Evolutionary conservation across 2,888 invertebrate species (phyloP).

Genomic region (Xanthia icteritia): DNA sequence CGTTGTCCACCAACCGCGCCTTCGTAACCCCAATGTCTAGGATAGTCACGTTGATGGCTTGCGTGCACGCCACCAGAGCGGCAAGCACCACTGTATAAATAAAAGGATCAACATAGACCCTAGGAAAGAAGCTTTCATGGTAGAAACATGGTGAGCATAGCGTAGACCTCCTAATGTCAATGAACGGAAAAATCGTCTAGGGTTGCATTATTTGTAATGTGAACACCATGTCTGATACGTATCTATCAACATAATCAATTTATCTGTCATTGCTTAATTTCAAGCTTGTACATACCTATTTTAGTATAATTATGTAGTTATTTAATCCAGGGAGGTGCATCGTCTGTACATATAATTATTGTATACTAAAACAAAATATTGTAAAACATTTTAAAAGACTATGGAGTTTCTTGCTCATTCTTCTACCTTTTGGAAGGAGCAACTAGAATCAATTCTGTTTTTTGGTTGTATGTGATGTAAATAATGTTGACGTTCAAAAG

Average conservation of each 20-base stretch:
- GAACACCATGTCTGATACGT: not conserved
- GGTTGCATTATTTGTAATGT: not conserved
- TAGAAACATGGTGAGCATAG: not conserved
- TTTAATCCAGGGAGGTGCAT: not conserved
- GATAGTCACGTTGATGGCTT: constrained; percentile 34
- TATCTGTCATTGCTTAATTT: not conserved
- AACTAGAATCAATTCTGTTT: not conserved
- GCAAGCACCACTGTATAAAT: constrained; percentile 55
- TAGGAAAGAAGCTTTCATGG: not conserved
- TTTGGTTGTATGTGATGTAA: too few species aligned
- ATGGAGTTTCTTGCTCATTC: not conserved
- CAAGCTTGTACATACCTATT: too few species aligned
- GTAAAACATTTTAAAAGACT: not conserved
- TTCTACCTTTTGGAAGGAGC: not conserved
- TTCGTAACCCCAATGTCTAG: constrained; percentile 26
- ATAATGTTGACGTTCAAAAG: not conserved
- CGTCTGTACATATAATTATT: too few species aligned
- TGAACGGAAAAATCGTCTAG: not conserved
- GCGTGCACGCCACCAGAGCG: constrained; percentile 39
- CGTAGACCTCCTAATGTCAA: too few species aligned
- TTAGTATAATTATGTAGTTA: too few species aligned
- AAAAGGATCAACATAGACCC: not conserved
- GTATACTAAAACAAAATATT: not conserved
- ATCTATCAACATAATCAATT: not conserved
- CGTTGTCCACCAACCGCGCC: constrained; percentile 30